These are phyloP conservation scores for Adineta ricciae DNA, from an alignment of 2,888 invertebrate genomes.

Conservation along the genomic window DNA sequence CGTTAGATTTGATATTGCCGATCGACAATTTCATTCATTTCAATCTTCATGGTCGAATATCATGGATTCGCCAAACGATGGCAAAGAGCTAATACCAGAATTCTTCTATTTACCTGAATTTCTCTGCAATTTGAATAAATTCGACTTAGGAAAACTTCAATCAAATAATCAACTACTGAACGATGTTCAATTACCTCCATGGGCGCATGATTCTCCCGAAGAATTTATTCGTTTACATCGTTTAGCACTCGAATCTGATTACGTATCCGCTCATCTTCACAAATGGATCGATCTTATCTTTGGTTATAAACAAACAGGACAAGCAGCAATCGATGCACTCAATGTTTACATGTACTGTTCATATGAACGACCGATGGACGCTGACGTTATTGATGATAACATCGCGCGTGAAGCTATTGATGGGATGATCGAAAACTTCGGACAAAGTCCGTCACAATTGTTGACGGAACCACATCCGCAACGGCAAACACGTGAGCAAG, in stretches of 20 bases:
- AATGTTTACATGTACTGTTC: slow-evolving; percentile 55
- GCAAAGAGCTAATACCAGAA: slow-evolving; percentile 53
- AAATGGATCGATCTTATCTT: slow-evolving; percentile 54
- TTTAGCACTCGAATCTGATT: slow-evolving; percentile 51
- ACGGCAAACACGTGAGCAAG: slow-evolving; percentile 52
- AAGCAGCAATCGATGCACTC: slow-evolving; percentile 49
- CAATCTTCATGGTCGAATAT: slow-evolving; percentile 49
- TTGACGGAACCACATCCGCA: slow-evolving; percentile 50
- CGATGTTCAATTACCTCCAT: slow-evolving; percentile 45
- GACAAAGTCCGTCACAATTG: slow-evolving; percentile 52
- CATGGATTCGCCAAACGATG: slow-evolving; percentile 51
- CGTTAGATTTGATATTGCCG: slow-evolving; percentile 52
- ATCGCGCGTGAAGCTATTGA: slow-evolving; percentile 57
- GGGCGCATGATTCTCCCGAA: slow-evolving; percentile 46
- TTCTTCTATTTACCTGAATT: slow-evolving; percentile 53
- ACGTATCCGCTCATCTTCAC: slow-evolving; percentile 51
- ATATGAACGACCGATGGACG: slow-evolving; percentile 52
- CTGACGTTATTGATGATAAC: slow-evolving; percentile 53
- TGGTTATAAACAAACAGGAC: slow-evolving; percentile 53
- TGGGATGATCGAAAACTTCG: slow-evolving; percentile 54
- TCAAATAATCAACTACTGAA: slow-evolving; percentile 55
- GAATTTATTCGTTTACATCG: slow-evolving; percentile 52
- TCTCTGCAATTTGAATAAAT: slow-evolving; percentile 53
- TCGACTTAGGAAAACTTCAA: slow-evolving; percentile 55
- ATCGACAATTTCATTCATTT: slow-evolving; percentile 52